phyloP scores from a whole-genome alignment of 2,113 vertebrate genomes.

The Psettodes erumei region DNA sequence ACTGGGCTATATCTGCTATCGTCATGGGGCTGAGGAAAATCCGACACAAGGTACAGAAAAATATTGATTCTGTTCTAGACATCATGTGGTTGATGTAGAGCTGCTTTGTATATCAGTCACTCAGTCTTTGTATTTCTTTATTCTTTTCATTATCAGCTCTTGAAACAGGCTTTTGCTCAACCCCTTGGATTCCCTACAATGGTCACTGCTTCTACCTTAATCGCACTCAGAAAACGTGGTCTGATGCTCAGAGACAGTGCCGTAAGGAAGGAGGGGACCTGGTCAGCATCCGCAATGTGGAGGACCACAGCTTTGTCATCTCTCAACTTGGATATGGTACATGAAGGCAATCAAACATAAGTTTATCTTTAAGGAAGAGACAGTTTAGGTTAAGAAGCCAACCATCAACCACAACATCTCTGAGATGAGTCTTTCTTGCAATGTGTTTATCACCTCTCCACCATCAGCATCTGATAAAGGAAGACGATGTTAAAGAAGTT shows the following conservation, averaged over 20 bases:
- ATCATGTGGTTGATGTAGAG: neutral
- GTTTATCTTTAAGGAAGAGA: neutral
- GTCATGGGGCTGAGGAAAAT: conserved; percentile 68
- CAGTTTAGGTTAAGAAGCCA: neutral
- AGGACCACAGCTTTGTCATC: conserved; percentile 91
- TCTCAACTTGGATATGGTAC: conserved; percentile 92
- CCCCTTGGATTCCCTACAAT: conserved; percentile 89
- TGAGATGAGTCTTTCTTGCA: no score
- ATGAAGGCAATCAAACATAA: no score
- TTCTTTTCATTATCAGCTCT: conserved; percentile 56
- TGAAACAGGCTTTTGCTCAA: conserved; percentile 83
- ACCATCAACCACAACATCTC: no score
- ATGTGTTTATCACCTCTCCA: no score
- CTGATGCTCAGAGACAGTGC: conserved; percentile 84
- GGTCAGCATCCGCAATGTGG: conserved; percentile 87
- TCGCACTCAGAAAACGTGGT: conserved; percentile 84
- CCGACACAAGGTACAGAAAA: conserved; percentile 60
- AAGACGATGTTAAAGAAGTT: no score
- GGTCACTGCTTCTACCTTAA: conserved; percentile 90
- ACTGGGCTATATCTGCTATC: conserved; percentile 92
- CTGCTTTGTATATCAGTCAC: neutral
- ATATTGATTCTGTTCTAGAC: rapidly evolving
- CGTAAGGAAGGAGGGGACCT: conserved; percentile 89
- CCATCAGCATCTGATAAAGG: no score
- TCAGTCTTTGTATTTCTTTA: conserved; percentile 12